Evolutionary conservation across 2,113 vertebrate genomes (phyloP).

Genomic region (Phylloscopus trochiloides): DNA sequence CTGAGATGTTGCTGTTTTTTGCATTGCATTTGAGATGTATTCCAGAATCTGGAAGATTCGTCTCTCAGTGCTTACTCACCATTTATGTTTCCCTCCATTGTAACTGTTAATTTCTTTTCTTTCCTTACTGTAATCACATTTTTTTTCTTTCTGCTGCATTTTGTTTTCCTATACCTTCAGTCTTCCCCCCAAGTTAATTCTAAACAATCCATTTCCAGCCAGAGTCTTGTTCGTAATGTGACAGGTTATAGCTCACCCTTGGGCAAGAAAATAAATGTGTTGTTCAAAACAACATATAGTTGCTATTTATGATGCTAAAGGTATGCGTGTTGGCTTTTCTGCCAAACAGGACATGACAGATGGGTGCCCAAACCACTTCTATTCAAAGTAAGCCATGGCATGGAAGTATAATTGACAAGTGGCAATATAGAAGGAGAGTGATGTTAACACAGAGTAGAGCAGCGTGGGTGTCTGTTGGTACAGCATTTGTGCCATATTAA

Average conservation of each 20-base stretch:
- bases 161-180: not conserved
- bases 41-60: not conserved
- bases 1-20: not conserved
- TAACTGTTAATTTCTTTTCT: not conserved
- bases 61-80: rapidly evolving
- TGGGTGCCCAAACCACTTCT: not conserved
- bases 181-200: not conserved
- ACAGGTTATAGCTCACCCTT: not conserved
- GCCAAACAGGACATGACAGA: not conserved
- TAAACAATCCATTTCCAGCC: not conserved
- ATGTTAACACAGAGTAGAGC: not conserved
- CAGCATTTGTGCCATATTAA: not conserved
- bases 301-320: not conserved
- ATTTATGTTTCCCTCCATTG: not conserved
- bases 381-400: not conserved
- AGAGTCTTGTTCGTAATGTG: not conserved
- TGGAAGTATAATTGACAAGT: not conserved
- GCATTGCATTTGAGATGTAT: not conserved
- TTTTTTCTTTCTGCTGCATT: not conserved
- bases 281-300: not conserved
- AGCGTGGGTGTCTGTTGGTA: not conserved
- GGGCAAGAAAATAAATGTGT: not conserved
- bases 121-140: not conserved
- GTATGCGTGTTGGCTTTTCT: not conserved
- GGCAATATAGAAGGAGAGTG: not conserved